These are phyloP conservation scores for Drosophila auraria DNA, from an alignment of 1,140 invertebrate genomes.

Conservation along the genomic window DNA sequence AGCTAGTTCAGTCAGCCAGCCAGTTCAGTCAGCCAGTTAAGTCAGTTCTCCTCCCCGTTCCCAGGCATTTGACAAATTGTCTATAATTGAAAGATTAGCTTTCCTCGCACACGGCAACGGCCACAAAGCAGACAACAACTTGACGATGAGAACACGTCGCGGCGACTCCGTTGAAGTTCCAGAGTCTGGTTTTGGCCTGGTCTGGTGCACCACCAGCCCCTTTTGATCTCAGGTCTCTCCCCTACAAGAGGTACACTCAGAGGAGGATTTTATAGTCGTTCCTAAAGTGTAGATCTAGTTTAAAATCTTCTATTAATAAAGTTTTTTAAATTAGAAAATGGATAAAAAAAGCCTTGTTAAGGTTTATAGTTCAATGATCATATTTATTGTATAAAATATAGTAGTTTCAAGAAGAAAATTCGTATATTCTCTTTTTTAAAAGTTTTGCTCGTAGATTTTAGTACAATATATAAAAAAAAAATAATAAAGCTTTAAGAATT, in stretches of 20 bases:
- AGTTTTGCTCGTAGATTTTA: too few species aligned
- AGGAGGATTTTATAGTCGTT: neutral
- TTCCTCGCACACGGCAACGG: conserved; percentile 69
- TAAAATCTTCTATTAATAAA: too few species aligned
- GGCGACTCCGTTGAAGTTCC: conserved; percentile 50
- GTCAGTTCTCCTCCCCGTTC: conserved; percentile 15
- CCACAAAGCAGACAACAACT: conserved; percentile 52
- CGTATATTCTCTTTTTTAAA: neutral
- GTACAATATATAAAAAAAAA: neutral
- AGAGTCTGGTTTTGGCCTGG: conserved; percentile 51
- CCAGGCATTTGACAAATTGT: conserved; percentile 85
- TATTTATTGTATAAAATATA: neutral
- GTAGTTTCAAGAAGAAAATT: neutral
- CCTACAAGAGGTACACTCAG: conserved; percentile 22
- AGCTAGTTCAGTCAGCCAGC: conserved; percentile 59
- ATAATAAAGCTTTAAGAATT: too few species aligned
- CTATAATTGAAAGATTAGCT: conserved; percentile 85
- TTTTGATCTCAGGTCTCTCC: conserved; percentile 1
- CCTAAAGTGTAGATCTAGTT: neutral
- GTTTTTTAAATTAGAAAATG: fast-evolving
- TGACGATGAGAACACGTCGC: conserved; percentile 76
- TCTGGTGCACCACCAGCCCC: conserved; percentile 17
- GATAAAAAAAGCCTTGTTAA: neutral
- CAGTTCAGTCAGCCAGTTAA: conserved; percentile 60
- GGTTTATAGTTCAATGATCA: neutral